Evolutionary conservation across 2,888 invertebrate species (phyloP), one percentile per base, ranked within the genome.

Genomic region (Plebejus anna): DNA sequence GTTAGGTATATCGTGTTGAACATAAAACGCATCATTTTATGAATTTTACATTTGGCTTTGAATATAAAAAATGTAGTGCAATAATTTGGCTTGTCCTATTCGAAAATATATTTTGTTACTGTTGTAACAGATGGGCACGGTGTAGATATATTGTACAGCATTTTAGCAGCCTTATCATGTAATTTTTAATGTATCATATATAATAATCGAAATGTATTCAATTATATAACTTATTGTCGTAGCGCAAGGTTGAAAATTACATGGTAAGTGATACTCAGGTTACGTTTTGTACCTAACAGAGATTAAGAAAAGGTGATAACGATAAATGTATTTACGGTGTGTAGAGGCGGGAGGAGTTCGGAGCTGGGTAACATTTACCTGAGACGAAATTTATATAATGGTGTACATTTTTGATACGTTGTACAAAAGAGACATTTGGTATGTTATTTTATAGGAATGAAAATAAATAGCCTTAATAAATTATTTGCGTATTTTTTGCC

Each of bases 371-470:
- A 94, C 92, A 90, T 94, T 93, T 94, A 93, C 92, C 92, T 89
- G 88, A 87, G 86, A 89, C 91, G 90, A 92, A 92, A 94, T 94
- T 94, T 94, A 94, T 94, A 94, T 94, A 87, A 90, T 89, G 93
- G 92, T 94, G 94, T 94, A 94, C 92, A 94, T 94, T 94, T 94
- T 94, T 94, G 94, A 94, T 94, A 94, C 94, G 90, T 94, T 94
- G 94, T 94, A 94, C 94, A 94, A 94, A 94, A 92, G 94, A 94
- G 91, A 94, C 92, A 92, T 94, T 94, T 94, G 93, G 94, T 94
- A 94, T 94, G 94, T 94, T 94, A 94, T 94, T 94, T 94, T 94
- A 94, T 94, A 94, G 94, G 94, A 94, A 94, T 93, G 92, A 94
- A 94, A 66, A 94, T 94, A 94, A 94, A 94, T 94, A 94, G 94